phyloP scores from a whole-genome alignment of 2,888 invertebrate genomes.

The Apeira syringaria region DNA sequence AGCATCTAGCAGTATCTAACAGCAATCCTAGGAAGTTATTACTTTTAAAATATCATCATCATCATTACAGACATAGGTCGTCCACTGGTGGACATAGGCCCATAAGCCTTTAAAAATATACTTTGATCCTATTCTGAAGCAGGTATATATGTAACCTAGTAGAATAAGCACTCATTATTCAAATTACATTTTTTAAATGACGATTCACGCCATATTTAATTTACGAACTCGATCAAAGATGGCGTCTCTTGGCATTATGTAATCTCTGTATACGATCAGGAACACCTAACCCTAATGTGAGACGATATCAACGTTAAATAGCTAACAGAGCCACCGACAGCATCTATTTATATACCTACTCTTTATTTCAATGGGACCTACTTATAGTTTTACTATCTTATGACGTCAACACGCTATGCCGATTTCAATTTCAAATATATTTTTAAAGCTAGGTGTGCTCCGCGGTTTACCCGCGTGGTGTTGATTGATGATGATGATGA shows the following conservation, averaged over 20 bases:
- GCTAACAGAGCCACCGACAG: neutral
- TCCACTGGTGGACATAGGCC: too few species aligned
- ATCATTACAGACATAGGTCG: too few species aligned
- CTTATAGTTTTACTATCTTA: slow-evolving; percentile 8
- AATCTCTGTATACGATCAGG: neutral
- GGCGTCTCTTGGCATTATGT: neutral
- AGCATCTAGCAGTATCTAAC: too few species aligned
- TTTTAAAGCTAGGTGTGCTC: neutral
- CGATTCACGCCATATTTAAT: neutral
- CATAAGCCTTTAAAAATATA: too few species aligned
- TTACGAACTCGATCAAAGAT: neutral
- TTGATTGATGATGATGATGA: too few species aligned
- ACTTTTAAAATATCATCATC: too few species aligned
- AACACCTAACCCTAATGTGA: neutral
- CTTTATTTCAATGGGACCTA: slow-evolving; percentile 1
- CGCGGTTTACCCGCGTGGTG: too few species aligned
- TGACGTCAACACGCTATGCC: neutral
- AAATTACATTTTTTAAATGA: too few species aligned
- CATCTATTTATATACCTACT: neutral
- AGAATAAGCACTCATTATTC: too few species aligned
- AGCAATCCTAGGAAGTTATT: too few species aligned
- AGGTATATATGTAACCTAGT: too few species aligned
- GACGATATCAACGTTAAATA: neutral
- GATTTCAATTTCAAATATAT: neutral
- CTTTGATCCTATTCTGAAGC: too few species aligned